Conservation (phyloP, 2,888 invertebrate genomes). For the Polydrusus pterygomalis region DNA sequence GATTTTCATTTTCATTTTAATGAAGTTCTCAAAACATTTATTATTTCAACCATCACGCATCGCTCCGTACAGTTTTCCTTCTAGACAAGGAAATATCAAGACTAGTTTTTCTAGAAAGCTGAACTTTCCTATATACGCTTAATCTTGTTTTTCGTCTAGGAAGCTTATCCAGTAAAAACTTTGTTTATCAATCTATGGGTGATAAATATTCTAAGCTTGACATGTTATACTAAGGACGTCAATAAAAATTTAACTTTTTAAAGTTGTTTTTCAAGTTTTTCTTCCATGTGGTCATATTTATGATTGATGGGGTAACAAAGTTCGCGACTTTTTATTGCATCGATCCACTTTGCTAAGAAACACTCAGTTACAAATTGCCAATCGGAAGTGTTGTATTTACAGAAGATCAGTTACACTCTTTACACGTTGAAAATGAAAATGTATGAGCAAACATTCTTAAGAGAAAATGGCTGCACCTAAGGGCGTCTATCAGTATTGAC, state of each 20-base stretch:
- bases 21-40: no score
- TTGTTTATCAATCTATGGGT: conserved; percentile 33
- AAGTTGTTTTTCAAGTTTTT: conserved; percentile 34
- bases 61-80: no score
- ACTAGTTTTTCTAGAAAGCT: background rate
- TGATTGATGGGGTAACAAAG: conserved; percentile 35
- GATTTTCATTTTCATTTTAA: no score
- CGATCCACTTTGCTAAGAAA: conserved; percentile 25
- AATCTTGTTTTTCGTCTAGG: conserved; percentile 5
- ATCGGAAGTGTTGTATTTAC: conserved; percentile 32
- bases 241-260: conserved; percentile 36
- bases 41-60: no score
- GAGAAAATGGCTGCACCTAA: background rate
- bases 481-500: background rate
- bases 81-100: background rate
- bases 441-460: conserved; percentile 23
- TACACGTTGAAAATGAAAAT: conserved; percentile 33
- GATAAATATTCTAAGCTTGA: conserved; percentile 33
- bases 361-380: conserved; percentile 22
- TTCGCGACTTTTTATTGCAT: conserved; percentile 31
- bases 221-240: conserved; percentile 36
- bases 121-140: background rate
- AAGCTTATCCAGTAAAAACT: conserved; percentile 20
- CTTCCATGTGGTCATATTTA: conserved; percentile 31
- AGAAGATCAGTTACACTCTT: conserved; percentile 34